Evolutionary conservation across 2,113 vertebrate genomes (phyloP), one percentile per base, ranked within the genome.

Genomic region (Hydrochoerus hydrochaeris): DNA sequence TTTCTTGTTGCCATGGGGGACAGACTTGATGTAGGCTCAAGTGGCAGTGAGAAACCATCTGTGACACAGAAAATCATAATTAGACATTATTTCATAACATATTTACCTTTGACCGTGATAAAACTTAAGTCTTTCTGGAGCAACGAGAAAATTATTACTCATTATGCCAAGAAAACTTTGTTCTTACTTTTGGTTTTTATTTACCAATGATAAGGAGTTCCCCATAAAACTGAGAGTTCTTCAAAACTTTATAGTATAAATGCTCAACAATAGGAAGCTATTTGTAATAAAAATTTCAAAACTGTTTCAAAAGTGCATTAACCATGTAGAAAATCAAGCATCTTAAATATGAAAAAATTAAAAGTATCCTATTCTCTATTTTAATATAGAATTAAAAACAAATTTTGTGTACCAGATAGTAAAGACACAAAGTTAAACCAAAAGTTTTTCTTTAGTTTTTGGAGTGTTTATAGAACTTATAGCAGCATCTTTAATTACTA

Each of bases 21-120:
- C 95, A 97, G 97, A 95, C 88, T 97, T 97, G 84, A 84, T 97
- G 81, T 96, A 96, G 96, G 93, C 93, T 95, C 89, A 85, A 95
- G 81, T 97, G 93, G 73, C 93, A 97, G 95, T 78, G 63, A 95
- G 89, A 94, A 97, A 94, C 93, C 97, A 97, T 97, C 95, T 97
- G 93, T 96, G 96, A 49, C 93, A 96, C 86, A 73, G 38, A 88
- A 65, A 96, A 87, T 97, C 95, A 96, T 97, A 96, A 97, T 96
- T 96, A 96, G 75, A 77, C 52, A 93, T 94, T 94, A 97, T 97
- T 97, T 96, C 84, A 88, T 97, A 97, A 82, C 77, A 44, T 91
- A 92, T 81, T 96, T 96, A 89, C 88, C 97, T 97, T 96, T 63
- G 54, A 71, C 80, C 52, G 20, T 96, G 58, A 93, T 84, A 84